Evolutionary conservation across 2,888 invertebrate species (phyloP).

Genomic region (Deilephila elpenor): DNA sequence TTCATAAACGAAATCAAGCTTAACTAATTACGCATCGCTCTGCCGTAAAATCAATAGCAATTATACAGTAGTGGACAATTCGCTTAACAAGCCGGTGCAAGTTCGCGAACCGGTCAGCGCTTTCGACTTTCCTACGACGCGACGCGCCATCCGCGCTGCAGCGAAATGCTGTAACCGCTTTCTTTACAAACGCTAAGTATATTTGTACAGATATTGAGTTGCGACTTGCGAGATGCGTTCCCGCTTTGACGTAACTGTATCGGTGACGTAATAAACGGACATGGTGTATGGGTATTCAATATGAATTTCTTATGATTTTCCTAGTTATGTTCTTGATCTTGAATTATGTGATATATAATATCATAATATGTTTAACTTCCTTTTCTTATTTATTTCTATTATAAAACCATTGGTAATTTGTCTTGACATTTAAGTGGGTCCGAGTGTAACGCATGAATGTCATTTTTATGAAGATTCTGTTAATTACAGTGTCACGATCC

Average conservation of each 20-base stretch:
- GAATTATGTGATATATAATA: neutral
- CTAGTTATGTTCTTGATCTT: neutral
- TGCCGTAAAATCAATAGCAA: neutral
- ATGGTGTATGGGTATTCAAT: neutral
- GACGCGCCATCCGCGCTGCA: neutral
- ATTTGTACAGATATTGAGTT: slow-evolving; percentile 47
- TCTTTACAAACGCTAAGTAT: slow-evolving; percentile 68
- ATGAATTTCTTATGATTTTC: neutral
- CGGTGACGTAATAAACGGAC: slow-evolving; percentile 14
- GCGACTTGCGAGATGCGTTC: slow-evolving; percentile 5
- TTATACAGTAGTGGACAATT: neutral
- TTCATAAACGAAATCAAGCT: too few relatives aligned
- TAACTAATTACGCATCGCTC: neutral
- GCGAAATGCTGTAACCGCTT: slow-evolving; percentile 71
- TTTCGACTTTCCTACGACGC: slow-evolving; percentile 73
- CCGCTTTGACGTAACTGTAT: slow-evolving; percentile 22
- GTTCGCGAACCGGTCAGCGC: slow-evolving; percentile 70
- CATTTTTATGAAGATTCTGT: too few relatives aligned
- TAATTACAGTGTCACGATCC: too few relatives aligned
- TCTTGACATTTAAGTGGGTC: too few relatives aligned
- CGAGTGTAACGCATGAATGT: too few relatives aligned
- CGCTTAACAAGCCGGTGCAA: slow-evolving; percentile 45
- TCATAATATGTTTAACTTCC: neutral
- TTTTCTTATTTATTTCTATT: too few relatives aligned
- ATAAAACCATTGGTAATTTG: too few relatives aligned